phyloP scores from a whole-genome alignment of 2,888 invertebrate genomes.

The Nematopogon swammerdamellus region DNA sequence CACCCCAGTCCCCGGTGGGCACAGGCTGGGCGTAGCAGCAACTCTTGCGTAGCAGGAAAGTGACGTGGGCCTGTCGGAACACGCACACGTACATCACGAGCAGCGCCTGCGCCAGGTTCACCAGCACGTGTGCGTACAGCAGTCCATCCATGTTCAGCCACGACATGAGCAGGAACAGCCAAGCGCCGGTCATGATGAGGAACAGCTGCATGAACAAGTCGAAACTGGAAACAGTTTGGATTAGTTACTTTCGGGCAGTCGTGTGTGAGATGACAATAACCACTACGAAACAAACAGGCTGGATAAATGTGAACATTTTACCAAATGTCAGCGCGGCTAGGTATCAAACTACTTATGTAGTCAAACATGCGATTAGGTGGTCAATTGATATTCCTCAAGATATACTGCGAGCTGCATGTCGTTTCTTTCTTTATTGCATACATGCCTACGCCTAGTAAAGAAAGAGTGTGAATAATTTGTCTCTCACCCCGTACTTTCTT shows the following conservation, averaged over 20 bases:
- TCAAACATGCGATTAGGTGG: too few species aligned
- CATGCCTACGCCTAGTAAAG: too few species aligned
- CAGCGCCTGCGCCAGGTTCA: constrained; percentile 74
- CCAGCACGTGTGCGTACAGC: constrained; percentile 70
- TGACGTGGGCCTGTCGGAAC: constrained; percentile 74
- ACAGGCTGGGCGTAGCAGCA: constrained; percentile 75
- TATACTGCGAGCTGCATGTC: too few species aligned
- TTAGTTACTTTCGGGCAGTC: neutral
- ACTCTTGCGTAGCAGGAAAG: constrained; percentile 72
- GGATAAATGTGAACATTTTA: neutral
- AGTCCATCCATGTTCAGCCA: constrained; percentile 72
- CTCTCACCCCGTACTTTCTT: too few species aligned
- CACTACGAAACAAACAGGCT: neutral
- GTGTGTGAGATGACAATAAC: neutral
- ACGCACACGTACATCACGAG: constrained; percentile 75
- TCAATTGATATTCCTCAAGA: too few species aligned
- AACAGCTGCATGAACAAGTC: constrained; percentile 74
- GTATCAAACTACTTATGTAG: too few species aligned
- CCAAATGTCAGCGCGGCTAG: too few species aligned
- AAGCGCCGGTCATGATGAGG: constrained; percentile 69
- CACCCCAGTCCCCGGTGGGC: constrained; percentile 80
- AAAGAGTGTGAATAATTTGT: too few species aligned
- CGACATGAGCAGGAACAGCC: constrained; percentile 75
- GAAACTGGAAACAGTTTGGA: constrained; percentile 60
- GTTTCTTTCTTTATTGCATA: too few species aligned